A percentile compares a stretch with the other conserved stretches of the same genome.
Evolutionary conservation across 2,888 invertebrate genomes (phyloP).

Genomic region (Erebia palarica): DNA sequence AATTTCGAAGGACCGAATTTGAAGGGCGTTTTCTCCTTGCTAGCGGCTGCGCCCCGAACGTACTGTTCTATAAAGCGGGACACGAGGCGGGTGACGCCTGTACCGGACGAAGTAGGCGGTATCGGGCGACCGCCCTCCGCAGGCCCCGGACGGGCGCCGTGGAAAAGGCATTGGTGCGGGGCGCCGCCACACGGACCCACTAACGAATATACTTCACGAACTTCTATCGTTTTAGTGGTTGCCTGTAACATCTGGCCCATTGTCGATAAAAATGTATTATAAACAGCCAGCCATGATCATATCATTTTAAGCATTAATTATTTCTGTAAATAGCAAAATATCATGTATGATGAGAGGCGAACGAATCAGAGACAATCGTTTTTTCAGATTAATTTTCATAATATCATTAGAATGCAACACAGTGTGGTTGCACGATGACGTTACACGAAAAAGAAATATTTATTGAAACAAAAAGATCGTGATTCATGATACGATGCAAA

Average conservation of each 20-base stretch:
- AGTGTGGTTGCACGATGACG: no score
- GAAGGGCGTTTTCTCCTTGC: slow-evolving; percentile 64
- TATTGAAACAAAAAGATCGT: no score
- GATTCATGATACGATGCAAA: no score
- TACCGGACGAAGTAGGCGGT: slow-evolving; percentile 82
- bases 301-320: background rate
- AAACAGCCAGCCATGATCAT: background rate
- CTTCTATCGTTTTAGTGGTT: slow-evolving; percentile 70
- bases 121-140: slow-evolving; percentile 78
- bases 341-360: no score
- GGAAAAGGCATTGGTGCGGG: slow-evolving; percentile 74
- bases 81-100: slow-evolving; percentile 78
- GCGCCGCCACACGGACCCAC: slow-evolving; percentile 73
- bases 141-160: slow-evolving; percentile 75
- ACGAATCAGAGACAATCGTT: no score
- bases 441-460: no score
- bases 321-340: no score
- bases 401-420: no score
- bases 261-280: slow-evolving; percentile 50
- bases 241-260: slow-evolving; percentile 46
- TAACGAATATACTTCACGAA: slow-evolving; percentile 79
- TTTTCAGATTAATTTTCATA: no score
- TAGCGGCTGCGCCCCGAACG: slow-evolving; percentile 54
- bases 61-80: slow-evolving; percentile 69
- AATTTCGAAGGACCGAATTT: slow-evolving; percentile 27